These are phyloP conservation scores for Camponotus pennsylvanicus DNA, from an alignment of 1,140 invertebrate species.

Conservation along the genomic window DNA sequence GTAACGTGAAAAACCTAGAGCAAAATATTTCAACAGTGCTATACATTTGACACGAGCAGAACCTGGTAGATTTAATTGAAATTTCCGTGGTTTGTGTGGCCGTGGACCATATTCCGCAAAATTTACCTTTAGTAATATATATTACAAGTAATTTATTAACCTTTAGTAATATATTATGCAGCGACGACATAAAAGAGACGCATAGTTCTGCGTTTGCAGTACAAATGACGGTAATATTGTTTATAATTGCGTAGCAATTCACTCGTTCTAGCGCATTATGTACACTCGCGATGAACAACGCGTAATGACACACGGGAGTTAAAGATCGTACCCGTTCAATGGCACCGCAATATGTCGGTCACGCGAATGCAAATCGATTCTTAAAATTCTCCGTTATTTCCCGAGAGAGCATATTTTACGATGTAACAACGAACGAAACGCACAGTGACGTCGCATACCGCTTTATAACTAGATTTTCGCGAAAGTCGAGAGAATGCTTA, in stretches of 20 bases:
- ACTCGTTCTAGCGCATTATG: constrained; percentile 4
- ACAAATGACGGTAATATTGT: constrained; percentile 46
- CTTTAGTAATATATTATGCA: not conserved
- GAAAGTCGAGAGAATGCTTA: constrained; percentile 32
- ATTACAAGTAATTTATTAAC: constrained; percentile 16
- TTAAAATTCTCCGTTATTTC: constrained; percentile 55
- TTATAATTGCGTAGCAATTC: constrained; percentile 30
- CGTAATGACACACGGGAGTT: not conserved
- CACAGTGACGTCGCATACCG: not conserved
- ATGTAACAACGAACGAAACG: constrained; percentile 17
- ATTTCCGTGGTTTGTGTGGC: not conserved
- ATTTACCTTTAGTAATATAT: constrained; percentile 29
- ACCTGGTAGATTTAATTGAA: constrained; percentile 7
- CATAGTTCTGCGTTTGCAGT: not conserved
- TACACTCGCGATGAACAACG: constrained; percentile 26
- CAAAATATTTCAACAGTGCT: constrained; percentile 23
- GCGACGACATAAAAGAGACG: constrained; percentile 22
- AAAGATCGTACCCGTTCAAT: constrained; percentile 32
- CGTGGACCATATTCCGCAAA: constrained; percentile 3
- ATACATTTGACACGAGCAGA: not conserved
- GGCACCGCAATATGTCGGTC: constrained; percentile 38
- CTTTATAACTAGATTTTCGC: constrained; percentile 49
- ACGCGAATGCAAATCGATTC: constrained; percentile 56
- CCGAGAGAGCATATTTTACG: constrained; percentile 37
- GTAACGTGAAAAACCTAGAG: not conserved